A percentile compares a stretch with the other conserved stretches of the same genome.
Conservation (phyloP, 2,797 vertebrate species). For the Syngnathus acus region DNA sequence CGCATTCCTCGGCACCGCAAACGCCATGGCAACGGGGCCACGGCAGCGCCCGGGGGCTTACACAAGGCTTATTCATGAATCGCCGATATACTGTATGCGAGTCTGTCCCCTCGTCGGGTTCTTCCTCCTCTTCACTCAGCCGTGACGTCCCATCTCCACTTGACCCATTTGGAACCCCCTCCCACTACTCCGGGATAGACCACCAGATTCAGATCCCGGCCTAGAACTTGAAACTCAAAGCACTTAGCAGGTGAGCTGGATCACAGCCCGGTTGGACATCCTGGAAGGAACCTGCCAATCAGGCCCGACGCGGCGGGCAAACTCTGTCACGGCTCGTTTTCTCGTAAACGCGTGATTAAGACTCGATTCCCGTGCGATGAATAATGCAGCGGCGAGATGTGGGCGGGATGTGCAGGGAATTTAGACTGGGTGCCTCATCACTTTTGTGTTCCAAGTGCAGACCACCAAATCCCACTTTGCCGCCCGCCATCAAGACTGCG, state of each 20-base stretch:
- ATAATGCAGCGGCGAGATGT: slow-evolving; percentile 39
- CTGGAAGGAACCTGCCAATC: not conserved
- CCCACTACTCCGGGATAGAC: not conserved
- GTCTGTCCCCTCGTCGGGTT: slow-evolving; percentile 34
- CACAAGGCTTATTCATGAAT: slow-evolving; percentile 70
- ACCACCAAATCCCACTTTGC: slow-evolving; percentile 17
- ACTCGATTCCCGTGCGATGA: slow-evolving; percentile 20
- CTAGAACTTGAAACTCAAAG: not conserved
- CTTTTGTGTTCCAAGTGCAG: slow-evolving; percentile 19
- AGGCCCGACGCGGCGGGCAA: not conserved
- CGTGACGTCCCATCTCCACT: slow-evolving; percentile 51
- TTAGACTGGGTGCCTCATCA: slow-evolving; percentile 21
- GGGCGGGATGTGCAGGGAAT: slow-evolving; percentile 37
- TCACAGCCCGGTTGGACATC: no score
- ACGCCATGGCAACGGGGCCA: slow-evolving; percentile 66
- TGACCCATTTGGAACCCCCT: slow-evolving; percentile 55
- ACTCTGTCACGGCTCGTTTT: slow-evolving; percentile 14
- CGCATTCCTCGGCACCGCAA: slow-evolving; percentile 57
- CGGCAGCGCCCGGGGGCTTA: slow-evolving; percentile 59
- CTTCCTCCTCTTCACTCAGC: slow-evolving; percentile 38
- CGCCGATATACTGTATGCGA: slow-evolving; percentile 66
- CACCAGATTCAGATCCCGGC: not conserved
- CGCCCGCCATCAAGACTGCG: slow-evolving; percentile 36
- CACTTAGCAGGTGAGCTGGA: not conserved
- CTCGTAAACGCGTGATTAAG: slow-evolving; percentile 49